Percentiles rank a stretch among this genome's conserved stretches.
phyloP scores from a whole-genome alignment of 2,113 vertebrate genomes.

The Loxodonta africana region DNA sequence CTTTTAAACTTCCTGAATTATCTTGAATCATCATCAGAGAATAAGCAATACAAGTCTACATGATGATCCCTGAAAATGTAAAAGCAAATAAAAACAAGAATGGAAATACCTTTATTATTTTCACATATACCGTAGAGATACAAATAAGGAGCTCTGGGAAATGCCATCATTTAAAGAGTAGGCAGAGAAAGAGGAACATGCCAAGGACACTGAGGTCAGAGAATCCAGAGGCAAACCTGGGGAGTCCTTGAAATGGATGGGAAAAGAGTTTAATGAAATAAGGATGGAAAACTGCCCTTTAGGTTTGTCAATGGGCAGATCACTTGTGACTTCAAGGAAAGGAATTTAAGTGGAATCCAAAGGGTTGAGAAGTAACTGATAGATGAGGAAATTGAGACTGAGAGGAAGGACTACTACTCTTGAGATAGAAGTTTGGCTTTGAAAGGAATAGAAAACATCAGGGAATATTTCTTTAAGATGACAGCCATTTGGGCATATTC shows the following conservation, averaged over 20 bases:
- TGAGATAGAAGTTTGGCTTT: conserved; percentile 30
- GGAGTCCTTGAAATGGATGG: background rate
- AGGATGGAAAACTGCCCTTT: background rate
- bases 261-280: background rate
- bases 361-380: background rate
- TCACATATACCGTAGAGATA: background rate
- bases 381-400: background rate
- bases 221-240: background rate
- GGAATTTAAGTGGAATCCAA: background rate
- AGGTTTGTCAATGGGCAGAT: background rate
- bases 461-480: background rate
- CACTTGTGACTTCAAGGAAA: conserved; percentile 10
- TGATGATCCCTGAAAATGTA: background rate
- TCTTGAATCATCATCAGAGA: background rate
- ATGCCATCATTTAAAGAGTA: background rate
- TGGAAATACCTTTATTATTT: background rate
- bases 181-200: background rate
- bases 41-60: background rate
- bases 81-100: background rate
- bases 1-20: background rate
- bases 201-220: background rate
- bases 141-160: background rate
- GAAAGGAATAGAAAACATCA: conserved; percentile 1
- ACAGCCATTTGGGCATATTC: background rate
- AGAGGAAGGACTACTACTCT: background rate